A percentile compares a stretch with the other conserved stretches of the same genome.
These are phyloP conservation scores for Talpa occidentalis DNA, from an alignment of 2,113 vertebrate genomes.

Conservation along the genomic window DNA sequence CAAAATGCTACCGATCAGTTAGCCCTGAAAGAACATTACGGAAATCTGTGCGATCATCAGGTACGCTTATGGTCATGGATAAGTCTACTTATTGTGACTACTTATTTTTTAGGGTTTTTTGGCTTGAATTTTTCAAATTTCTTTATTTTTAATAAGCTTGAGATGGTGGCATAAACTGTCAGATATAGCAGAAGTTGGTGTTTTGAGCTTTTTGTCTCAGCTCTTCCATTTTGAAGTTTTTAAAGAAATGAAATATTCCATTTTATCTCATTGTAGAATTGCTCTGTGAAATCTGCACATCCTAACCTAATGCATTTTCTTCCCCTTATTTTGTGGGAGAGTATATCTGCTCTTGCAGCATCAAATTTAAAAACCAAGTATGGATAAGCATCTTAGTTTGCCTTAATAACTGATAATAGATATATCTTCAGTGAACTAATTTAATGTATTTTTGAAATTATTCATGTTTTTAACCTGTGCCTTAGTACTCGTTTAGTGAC, in stretches of 20 bases:
- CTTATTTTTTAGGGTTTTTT: not conserved
- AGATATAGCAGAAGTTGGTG: not conserved
- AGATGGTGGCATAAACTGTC: not conserved
- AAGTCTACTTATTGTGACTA: slow-evolving; percentile 6
- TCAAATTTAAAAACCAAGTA: not conserved
- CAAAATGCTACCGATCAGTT: slow-evolving; percentile 78
- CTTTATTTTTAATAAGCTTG: not conserved
- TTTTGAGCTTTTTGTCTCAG: slow-evolving; percentile 17
- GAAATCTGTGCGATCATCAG: slow-evolving; percentile 85
- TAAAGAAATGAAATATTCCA: slow-evolving; percentile 7
- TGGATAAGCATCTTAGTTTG: not conserved
- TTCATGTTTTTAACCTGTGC: not conserved
- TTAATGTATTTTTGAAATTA: slow-evolving; percentile 1
- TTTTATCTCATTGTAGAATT: slow-evolving; percentile 57
- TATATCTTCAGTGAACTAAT: not conserved
- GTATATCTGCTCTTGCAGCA: not conserved
- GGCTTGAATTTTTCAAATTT: not conserved
- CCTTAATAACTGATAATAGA: slow-evolving; percentile 39
- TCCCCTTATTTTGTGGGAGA: not conserved
- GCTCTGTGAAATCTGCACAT: not conserved
- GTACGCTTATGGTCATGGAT: slow-evolving; percentile 73
- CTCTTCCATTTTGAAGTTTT: not conserved
- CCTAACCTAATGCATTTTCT: not conserved
- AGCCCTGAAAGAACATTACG: slow-evolving; percentile 83
- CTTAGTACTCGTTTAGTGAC: slow-evolving; percentile 1